phyloP scores from a whole-genome alignment of 1,140 invertebrate genomes.

The Berghia stephanieae region DNA sequence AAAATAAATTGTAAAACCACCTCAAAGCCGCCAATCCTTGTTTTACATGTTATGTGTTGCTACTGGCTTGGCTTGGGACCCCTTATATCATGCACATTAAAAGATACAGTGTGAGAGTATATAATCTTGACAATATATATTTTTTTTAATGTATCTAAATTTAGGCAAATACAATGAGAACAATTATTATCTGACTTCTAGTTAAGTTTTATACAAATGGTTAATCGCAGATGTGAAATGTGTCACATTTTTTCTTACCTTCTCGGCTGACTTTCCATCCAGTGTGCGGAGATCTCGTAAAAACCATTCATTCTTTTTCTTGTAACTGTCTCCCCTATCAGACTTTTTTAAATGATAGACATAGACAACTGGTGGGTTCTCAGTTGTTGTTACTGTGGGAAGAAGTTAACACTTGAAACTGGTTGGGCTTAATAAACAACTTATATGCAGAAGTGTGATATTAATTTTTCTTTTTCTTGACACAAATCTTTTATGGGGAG shows the following conservation, averaged over 20 bases:
- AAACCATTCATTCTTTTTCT: slow-evolving; percentile 84
- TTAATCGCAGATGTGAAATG: neutral
- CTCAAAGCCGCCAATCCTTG: too few relatives aligned
- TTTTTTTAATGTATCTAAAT: neutral
- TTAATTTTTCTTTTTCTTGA: neutral
- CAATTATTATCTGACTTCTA: neutral
- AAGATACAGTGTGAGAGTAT: too few relatives aligned
- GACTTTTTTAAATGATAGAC: slow-evolving; percentile 85
- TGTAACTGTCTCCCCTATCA: slow-evolving; percentile 80
- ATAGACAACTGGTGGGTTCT: slow-evolving; percentile 76
- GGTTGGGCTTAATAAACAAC: neutral
- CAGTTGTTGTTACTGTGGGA: slow-evolving; percentile 68
- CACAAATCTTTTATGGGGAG: neutral
- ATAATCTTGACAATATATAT: neutral
- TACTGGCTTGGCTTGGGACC: too few relatives aligned
- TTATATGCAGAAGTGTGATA: neutral
- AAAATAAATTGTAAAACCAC: neutral
- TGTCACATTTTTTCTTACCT: slow-evolving; percentile 45
- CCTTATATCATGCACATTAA: too few relatives aligned
- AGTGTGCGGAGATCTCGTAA: slow-evolving; percentile 80
- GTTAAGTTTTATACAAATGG: neutral
- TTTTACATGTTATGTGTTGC: too few relatives aligned
- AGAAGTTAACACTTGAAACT: neutral
- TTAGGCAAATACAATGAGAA: neutral
- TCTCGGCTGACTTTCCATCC: slow-evolving; percentile 76